Conservation (phyloP, 2,113 vertebrate species). For the Sphaerodactylus townsendi region DNA sequence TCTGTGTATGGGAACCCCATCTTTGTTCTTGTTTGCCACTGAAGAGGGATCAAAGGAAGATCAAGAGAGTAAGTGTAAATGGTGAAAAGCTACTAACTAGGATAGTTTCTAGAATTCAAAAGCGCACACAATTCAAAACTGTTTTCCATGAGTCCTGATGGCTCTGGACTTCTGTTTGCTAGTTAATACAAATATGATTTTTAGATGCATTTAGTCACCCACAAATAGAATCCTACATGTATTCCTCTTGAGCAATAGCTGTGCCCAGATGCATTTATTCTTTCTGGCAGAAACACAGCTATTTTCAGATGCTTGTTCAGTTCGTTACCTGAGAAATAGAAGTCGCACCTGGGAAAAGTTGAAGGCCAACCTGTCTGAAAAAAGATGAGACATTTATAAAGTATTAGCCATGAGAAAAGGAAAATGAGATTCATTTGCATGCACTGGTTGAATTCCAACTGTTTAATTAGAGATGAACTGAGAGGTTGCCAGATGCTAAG, state of each 20-base stretch:
- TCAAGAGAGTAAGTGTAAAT: neutral
- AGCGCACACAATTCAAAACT: neutral
- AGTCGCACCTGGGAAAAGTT: conserved; percentile 63
- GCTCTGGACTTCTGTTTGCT: conserved; percentile 19
- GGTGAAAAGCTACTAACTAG: neutral
- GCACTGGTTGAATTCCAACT: conserved; percentile 39
- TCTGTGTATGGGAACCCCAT: neutral
- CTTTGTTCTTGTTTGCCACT: neutral
- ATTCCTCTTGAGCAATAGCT: conserved; percentile 53
- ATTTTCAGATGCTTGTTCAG: conserved; percentile 59
- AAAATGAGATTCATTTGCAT: conserved; percentile 55
- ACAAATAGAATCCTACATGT: conserved; percentile 49
- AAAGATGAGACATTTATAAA: conserved; percentile 47
- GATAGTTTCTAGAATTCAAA: neutral
- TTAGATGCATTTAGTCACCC: conserved; percentile 55
- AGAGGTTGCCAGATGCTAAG: conserved; percentile 35
- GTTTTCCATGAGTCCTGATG: neutral
- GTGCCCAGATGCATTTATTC: conserved; percentile 31
- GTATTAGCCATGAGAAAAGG: conserved; percentile 43
- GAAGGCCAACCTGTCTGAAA: conserved; percentile 57
- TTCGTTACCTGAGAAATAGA: conserved; percentile 59
- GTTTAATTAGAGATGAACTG: conserved; percentile 58
- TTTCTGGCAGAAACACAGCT: conserved; percentile 51
- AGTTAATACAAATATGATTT: conserved; percentile 48
- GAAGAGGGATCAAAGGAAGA: neutral